Percentiles rank a stretch among this genome's conserved stretches.
These are phyloP conservation scores for Drosophila pseudotalamancana DNA, from an alignment of 2,888 invertebrate species.

Conservation along the genomic window DNA sequence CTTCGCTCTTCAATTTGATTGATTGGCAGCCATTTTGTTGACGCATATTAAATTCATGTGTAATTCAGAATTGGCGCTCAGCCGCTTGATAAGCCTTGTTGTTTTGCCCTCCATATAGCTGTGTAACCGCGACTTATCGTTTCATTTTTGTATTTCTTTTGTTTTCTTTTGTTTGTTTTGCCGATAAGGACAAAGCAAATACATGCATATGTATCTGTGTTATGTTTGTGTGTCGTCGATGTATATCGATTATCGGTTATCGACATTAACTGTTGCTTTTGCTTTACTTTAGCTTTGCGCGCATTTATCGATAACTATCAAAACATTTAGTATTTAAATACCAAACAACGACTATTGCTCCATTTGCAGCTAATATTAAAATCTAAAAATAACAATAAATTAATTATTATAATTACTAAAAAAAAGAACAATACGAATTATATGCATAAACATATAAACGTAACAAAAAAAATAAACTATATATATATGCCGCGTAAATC, in stretches of 20 bases:
- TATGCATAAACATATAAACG: slow-evolving; percentile 29
- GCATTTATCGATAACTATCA: slow-evolving; percentile 16
- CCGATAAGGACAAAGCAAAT: slow-evolving; percentile 18
- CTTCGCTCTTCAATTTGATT: slow-evolving; percentile 50
- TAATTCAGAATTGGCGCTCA: slow-evolving; percentile 45
- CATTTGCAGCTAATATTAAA: slow-evolving; percentile 54
- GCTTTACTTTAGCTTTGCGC: slow-evolving; percentile 24
- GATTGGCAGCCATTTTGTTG: slow-evolving; percentile 68
- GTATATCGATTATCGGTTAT: slow-evolving; percentile 37
- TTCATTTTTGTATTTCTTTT: not conserved
- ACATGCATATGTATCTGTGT: slow-evolving; percentile 10
- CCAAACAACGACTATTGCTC: slow-evolving; percentile 21
- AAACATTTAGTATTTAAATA: slow-evolving; percentile 22
- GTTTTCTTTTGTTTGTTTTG: not conserved
- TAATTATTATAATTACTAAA: slow-evolving; percentile 29
- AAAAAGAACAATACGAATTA: slow-evolving; percentile 20
- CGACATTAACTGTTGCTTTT: slow-evolving; percentile 32
- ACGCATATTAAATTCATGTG: slow-evolving; percentile 48
- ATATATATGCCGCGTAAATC: slow-evolving; percentile 53
- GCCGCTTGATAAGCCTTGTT: slow-evolving; percentile 38
- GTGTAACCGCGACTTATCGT: slow-evolving; percentile 16
- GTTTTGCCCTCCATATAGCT: slow-evolving; percentile 23
- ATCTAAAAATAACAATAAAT: slow-evolving; percentile 24
- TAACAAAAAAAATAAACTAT: slow-evolving; percentile 21
- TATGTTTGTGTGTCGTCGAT: slow-evolving; percentile 5